phyloP scores from a whole-genome alignment of 1,140 invertebrate species.

The Cyphomyrmex costatus region DNA sequence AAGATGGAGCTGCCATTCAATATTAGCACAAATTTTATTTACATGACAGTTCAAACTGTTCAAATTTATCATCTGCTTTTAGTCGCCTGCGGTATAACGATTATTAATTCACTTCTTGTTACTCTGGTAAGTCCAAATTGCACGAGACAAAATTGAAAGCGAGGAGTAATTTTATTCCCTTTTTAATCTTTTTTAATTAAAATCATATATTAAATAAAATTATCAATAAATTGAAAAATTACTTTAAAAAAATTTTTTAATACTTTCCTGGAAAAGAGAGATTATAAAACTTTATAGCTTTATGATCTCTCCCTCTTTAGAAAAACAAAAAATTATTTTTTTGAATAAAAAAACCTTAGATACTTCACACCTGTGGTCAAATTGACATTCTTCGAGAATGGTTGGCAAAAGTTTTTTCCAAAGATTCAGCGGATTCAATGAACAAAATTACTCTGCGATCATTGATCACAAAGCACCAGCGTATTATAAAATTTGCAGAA shows the following conservation, averaged over 20 bases:
- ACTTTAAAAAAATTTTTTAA: too few relatives aligned
- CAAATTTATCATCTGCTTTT: conserved; percentile 51
- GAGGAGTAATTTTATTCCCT: background rate
- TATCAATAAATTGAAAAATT: background rate
- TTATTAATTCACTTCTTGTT: conserved; percentile 49
- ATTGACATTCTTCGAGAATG: conserved; percentile 41
- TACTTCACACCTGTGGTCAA: conserved; percentile 53
- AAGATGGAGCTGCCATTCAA: conserved; percentile 66
- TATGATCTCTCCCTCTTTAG: too few relatives aligned
- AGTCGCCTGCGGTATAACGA: background rate
- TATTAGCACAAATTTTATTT: conserved; percentile 30
- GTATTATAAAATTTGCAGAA: conserved; percentile 13
- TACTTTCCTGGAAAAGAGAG: too few relatives aligned
- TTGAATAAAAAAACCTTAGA: conserved; percentile 27
- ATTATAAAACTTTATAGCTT: too few relatives aligned
- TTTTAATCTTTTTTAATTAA: background rate
- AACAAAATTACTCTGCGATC: background rate
- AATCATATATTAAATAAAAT: background rate
- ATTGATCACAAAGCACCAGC: conserved; percentile 12
- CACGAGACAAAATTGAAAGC: background rate
- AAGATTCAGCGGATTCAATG: background rate
- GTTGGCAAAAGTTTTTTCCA: conserved; percentile 17
- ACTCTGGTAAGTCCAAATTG: conserved; percentile 45
- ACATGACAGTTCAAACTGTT: background rate
- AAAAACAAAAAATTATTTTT: background rate